Evolutionary conservation across 2,113 vertebrate genomes (phyloP).

Genomic region (Ptyas mucosa): DNA sequence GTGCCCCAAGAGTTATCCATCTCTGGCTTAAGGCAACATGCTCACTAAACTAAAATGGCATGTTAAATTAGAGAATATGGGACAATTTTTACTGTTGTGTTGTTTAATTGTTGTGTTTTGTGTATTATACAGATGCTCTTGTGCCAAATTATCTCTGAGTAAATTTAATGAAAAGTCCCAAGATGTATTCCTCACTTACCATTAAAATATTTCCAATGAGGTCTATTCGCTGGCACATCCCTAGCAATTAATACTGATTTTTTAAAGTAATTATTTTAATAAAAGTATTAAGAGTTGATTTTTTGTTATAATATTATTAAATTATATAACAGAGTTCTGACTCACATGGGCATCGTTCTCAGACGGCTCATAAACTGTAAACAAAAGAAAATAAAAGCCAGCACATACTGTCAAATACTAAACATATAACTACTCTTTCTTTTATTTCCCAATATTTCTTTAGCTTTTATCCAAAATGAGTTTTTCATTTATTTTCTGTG

Average conservation of each 20-base stretch:
- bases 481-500: background rate
- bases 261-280: background rate
- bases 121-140: background rate
- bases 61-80: background rate
- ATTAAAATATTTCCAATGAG: background rate
- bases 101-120: background rate
- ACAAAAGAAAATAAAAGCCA: background rate
- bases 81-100: background rate
- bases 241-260: background rate
- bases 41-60: background rate
- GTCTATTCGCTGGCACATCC: background rate
- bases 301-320: background rate
- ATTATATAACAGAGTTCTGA: background rate
- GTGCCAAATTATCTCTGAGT: background rate
- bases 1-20: background rate
- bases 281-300: background rate
- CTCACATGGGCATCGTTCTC: background rate
- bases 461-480: background rate
- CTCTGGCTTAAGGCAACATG: background rate
- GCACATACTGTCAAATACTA: background rate
- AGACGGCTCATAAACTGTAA: background rate
- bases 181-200: background rate
- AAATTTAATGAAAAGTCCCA: background rate
- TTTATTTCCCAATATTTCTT: conserved; percentile 1
- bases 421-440: background rate